Evolutionary conservation across 2,113 vertebrate species (phyloP), one percentile per base, ranked within the genome.

Genomic region (Cranoglanis bouderius): DNA sequence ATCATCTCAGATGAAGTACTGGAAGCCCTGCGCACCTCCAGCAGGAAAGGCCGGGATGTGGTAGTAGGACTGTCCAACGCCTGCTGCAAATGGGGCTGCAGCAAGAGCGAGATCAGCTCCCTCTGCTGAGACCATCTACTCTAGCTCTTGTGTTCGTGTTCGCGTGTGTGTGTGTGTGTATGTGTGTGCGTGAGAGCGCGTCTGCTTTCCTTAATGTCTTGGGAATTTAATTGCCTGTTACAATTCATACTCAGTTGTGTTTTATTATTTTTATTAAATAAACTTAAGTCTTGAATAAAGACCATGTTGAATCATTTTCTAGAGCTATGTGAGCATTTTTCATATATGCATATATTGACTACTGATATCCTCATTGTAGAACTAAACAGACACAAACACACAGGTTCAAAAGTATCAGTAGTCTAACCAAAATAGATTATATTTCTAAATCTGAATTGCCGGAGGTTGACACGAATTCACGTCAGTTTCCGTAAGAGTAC

Each of bases 51-150:
- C 13, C 94, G 96, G 0, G 96, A 97, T 4, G 94, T 97, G 85
- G 94, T 96, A 91, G 92, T 94, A 46, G 96, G 96, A 9, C 94
- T 98, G 82, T 96, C 96, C 86, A 96, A 94, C 0, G 96, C 93
- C 89, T 97, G 97, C 92, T 98, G 97, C 94, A 96, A 96, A 84
- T 96, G 94, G 96, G 96, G 97, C 0, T 98, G 97, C 92, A 97
- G 95, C 93, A 97, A 96, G 90, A 95, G 94, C 2, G 96, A 98
- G 87, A 96, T 97, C 91, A 97, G 96, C 92, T 96, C 95, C 14
- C 94, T 97, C 13, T 98, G 97, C 90, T 98, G 93, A 95, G 80
- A 89, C 74, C 26, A 0, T 0, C 43, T 1, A 32, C 35, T 6
- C 43, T 83, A 32, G 1, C 46, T n/a, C 74, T 35, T 5, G 67